phyloP scores from a whole-genome alignment of 2,797 vertebrate genomes.

The Poeciliopsis gracilis region DNA sequence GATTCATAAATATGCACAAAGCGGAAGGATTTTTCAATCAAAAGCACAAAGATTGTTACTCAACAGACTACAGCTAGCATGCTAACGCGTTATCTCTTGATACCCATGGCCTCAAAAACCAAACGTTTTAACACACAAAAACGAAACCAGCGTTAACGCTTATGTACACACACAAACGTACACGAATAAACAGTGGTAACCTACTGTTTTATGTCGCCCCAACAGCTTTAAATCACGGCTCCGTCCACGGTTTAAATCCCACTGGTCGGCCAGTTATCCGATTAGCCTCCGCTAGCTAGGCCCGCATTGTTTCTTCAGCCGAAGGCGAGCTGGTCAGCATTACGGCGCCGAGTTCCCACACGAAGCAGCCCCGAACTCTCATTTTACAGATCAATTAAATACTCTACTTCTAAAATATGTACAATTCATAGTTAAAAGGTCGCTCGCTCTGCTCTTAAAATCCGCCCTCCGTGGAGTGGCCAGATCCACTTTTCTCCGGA shows the following conservation, averaged over 20 bases:
- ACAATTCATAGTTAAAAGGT: slow-evolving; percentile 33
- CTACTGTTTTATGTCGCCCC: slow-evolving; percentile 47
- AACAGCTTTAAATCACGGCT: slow-evolving; percentile 47
- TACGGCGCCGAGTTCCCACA: slow-evolving; percentile 21
- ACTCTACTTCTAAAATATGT: slow-evolving; percentile 11
- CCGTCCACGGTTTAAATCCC: slow-evolving; percentile 70
- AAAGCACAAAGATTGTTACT: slow-evolving; percentile 21
- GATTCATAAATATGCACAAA: background rate
- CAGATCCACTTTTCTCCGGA: slow-evolving; percentile 67
- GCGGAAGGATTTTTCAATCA: background rate
- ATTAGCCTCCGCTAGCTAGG: slow-evolving; percentile 72
- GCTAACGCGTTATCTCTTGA: slow-evolving; percentile 49
- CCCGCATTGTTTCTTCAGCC: slow-evolving; percentile 77
- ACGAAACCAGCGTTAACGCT: fast-evolving
- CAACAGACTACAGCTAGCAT: slow-evolving; percentile 45
- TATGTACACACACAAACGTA: fast-evolving
- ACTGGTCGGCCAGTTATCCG: slow-evolving; percentile 45
- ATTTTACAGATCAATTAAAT: slow-evolving; percentile 25
- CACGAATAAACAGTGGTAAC: background rate
- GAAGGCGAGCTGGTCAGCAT: slow-evolving; percentile 43
- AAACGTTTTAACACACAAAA: background rate
- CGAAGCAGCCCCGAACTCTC: slow-evolving; percentile 6
- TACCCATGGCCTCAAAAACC: slow-evolving; percentile 16
- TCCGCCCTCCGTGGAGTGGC: background rate
- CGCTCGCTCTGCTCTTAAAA: background rate